Evolutionary conservation across 1,140 invertebrate species (phyloP).

Genomic region (Drosophila hydei): DNA sequence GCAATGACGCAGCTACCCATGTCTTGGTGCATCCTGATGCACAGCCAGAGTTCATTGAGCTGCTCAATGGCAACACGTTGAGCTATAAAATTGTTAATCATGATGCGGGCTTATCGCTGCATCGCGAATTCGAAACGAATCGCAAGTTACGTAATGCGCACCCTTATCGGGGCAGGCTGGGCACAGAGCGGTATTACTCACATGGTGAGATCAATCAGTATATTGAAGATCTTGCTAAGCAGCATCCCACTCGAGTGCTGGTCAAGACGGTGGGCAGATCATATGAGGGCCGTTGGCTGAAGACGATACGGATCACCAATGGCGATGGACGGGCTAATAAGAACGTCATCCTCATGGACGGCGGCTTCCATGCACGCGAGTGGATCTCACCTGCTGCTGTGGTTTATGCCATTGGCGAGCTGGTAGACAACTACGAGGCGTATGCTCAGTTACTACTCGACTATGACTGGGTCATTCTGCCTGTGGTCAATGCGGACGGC

Average conservation of each 20-base stretch:
- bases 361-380: slow-evolving; percentile 88
- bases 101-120: slow-evolving; percentile 55
- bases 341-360: slow-evolving; percentile 85
- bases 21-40: slow-evolving; percentile 64
- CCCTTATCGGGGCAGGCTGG: slow-evolving; percentile 51
- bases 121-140: slow-evolving; percentile 40
- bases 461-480: slow-evolving; percentile 87
- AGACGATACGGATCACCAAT: slow-evolving; percentile 85
- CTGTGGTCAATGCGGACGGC: slow-evolving; percentile 85
- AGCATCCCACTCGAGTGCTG: slow-evolving; percentile 82
- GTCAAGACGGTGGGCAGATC: slow-evolving; percentile 84
- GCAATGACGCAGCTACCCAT: slow-evolving; percentile 1
- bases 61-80: slow-evolving; percentile 28
- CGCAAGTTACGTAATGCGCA: slow-evolving; percentile 39
- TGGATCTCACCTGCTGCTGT: slow-evolving; percentile 88
- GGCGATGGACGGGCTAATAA: slow-evolving; percentile 80
- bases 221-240: slow-evolving; percentile 82
- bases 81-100: slow-evolving; percentile 50
- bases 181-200: slow-evolving; percentile 65
- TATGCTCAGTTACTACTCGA: slow-evolving; percentile 83
- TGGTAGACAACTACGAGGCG: slow-evolving; percentile 85
- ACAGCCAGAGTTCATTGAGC: slow-evolving; percentile 39
- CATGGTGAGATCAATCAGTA: slow-evolving; percentile 85
- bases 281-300: slow-evolving; percentile 85
- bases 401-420: slow-evolving; percentile 86